Evolutionary conservation across 1,140 invertebrate species (phyloP), one percentile per base, ranked within the genome.

Genomic region (Calycopis cecrops): DNA sequence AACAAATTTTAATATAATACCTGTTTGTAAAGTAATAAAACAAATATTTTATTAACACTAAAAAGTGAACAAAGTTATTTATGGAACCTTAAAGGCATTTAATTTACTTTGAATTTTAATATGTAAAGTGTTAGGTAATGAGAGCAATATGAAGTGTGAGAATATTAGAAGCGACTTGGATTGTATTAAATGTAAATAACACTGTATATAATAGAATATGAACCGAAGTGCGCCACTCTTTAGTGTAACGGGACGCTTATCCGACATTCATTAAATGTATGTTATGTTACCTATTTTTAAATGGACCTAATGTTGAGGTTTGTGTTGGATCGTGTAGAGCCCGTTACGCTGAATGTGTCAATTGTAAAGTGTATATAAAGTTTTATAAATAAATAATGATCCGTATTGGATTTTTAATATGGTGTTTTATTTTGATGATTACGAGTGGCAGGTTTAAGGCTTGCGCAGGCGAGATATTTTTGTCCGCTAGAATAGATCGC

Each of bases 351-450:
- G 73, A 69, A 56, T 63, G 67, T 65, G 80, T 85, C 80, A 82
- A 84, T 82, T 85, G 82, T 84, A 85, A 81, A 85, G 76, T 85
- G 82, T 85, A 85, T 74, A 83, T 83, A 82, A 76, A 65, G 73
- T 84, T 82, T 85, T 81, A 65, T 78, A 80, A 86, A 84, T 84
- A 84, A 86, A 86, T 84, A 76, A 84, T 86, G 66, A 78, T 82
- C 80, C 83, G 78, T 83, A 73, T 84, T 84, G 79, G 79, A 79
- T 79, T 80, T 79, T 75, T 60, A n/a, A 75, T 67, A 59, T 51
- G 58, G 64, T 73, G 72, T 79, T 75, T 82, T 70, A 76, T 79
- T 81, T 28, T 0, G 11, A 40, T n/a, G 12, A 2, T 3, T 6
- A 6, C 21, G 21, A 28, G 21, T 28, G 21, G 21, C 21, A 28